These are phyloP conservation scores for Diglossa brunneiventris DNA, from an alignment of 2,113 vertebrate species.

Conservation along the genomic window DNA sequence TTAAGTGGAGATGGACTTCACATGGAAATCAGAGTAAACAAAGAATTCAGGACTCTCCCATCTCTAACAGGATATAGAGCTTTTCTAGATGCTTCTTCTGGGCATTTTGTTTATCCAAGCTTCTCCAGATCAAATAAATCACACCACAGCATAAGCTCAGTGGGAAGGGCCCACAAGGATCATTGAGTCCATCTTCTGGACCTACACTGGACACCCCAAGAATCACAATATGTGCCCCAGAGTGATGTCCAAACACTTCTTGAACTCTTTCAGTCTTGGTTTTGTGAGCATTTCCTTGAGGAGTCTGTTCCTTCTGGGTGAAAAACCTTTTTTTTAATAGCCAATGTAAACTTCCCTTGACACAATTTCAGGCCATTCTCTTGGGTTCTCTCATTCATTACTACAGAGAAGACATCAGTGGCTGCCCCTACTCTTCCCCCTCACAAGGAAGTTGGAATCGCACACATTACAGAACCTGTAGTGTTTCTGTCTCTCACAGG, in stretches of 20 bases:
- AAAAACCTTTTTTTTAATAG: not conserved
- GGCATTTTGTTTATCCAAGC: not conserved
- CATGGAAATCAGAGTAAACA: not conserved
- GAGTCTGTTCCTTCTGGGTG: not conserved
- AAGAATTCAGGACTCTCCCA: not conserved
- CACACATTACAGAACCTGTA: rapidly evolving
- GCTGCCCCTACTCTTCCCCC: not conserved
- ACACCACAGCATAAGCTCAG: not conserved
- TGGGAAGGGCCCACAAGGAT: not conserved
- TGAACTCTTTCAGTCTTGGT: not conserved
- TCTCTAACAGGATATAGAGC: not conserved
- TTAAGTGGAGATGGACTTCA: not conserved
- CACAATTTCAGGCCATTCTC: not conserved
- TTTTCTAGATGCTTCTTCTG: not conserved
- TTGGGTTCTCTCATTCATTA: not conserved
- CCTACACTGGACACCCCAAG: not conserved
- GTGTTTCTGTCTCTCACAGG: not conserved
- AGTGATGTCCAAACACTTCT: not conserved
- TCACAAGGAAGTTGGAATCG: not conserved
- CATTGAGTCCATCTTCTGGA: not conserved
- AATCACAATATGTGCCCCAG: not conserved
- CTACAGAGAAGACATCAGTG: not conserved
- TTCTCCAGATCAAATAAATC: not conserved
- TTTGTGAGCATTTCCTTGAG: not conserved
- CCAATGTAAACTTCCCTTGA: not conserved